Base-by-base conservation (phyloP, 2,113 vertebrate species). In the Paradoxurus hermaphroditus region DNA sequence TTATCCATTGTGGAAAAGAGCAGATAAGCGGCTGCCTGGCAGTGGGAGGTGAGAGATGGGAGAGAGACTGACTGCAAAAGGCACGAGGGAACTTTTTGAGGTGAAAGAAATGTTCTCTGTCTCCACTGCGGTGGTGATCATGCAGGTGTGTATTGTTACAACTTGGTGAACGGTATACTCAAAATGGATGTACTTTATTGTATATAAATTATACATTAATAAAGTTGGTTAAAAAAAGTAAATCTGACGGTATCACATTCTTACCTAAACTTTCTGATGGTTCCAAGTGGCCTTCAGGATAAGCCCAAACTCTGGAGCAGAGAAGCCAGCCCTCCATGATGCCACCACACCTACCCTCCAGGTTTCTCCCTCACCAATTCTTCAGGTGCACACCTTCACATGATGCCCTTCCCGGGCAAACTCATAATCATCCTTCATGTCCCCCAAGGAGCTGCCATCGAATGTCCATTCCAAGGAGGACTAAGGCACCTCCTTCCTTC, bases 221-320 rank as follows among this genome's bases (percentile, higher is more conserved):
- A 91, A 63, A 70, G 16, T 34, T 86, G 19, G 25, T 65, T 94
- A 21, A 73, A 63, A 93, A 95, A 89, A 77, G 19, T 72, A 72
- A 44, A 86, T 51, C 36, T 86, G 63, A 94, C 44, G 18, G 10
- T 15, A 3, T 49, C 25, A 90, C 21, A 78, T 68, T 90, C 62
- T 95, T 86, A 81, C 36, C n/a, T 49, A 83, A 95, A 95, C 13
- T 85, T 96, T 79, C 44, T 86, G 65, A 44, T 49, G 79, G 49
- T 36, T 93, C 34, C 59, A 67, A 88, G 62, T 49, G 3, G 41
- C 41, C 12, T 62, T 16, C 72, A 31, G 14, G 41, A 49, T 36
- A 88, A 93, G 87, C 6, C 15, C 21, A 82, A 86, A 75, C 56
- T 75, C 81, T 39, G 44, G 41, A 91, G 53, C 21, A 5, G 3